phyloP scores from a whole-genome alignment of 2,888 invertebrate genomes.

The Folsomia manolachei region DNA sequence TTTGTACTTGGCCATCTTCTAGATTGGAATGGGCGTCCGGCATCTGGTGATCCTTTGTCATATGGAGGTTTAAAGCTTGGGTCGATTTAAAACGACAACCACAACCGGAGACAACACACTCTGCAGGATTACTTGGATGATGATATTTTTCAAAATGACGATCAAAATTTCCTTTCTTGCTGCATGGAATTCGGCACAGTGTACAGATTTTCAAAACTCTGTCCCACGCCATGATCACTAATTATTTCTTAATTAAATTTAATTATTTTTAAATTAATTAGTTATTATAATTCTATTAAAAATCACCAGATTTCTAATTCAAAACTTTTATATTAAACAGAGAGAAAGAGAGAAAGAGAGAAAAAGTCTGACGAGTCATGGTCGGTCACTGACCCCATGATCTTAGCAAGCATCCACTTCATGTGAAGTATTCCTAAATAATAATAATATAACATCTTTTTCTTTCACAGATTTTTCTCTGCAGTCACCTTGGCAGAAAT shows the following conservation, averaged over 20 bases:
- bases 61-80: neutral
- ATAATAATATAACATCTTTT: neutral
- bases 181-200: neutral
- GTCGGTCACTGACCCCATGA: neutral
- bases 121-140: neutral
- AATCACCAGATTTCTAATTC: neutral
- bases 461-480: conserved; percentile 94
- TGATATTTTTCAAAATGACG: neutral
- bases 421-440: neutral
- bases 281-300: neutral
- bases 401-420: neutral
- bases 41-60: neutral
- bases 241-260: neutral
- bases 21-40: neutral
- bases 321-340: neutral
- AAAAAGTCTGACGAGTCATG: neutral
- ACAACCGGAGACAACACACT: neutral
- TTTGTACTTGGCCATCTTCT: neutral
- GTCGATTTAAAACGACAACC: neutral
- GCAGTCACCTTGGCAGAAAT: conserved; percentile 92
- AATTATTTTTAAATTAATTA: neutral
- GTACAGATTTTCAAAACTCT: neutral
- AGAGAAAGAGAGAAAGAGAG: neutral
- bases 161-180: neutral
- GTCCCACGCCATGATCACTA: neutral